These are phyloP conservation scores for Anguilla megastoma DNA, from an alignment of 2,797 vertebrate species.

Conservation along the genomic window DNA sequence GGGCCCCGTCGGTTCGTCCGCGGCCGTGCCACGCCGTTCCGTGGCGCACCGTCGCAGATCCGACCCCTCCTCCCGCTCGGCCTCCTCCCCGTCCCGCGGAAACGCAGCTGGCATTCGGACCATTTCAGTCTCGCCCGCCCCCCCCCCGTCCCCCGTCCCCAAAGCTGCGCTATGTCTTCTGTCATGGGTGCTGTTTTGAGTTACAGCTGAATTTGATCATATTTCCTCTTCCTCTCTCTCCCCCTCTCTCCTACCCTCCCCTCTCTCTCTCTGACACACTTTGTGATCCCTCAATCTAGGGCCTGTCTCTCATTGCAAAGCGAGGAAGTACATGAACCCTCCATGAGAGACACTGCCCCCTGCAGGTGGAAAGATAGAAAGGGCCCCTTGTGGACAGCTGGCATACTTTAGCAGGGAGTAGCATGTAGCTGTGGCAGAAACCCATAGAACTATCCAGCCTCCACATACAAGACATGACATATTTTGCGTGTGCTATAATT, in stretches of 20 bases:
- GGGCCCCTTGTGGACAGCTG: not conserved
- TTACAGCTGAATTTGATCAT: slow-evolving; percentile 10
- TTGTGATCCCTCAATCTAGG: not conserved
- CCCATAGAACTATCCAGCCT: not conserved
- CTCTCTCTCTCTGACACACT: not conserved
- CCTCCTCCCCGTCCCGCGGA: not conserved
- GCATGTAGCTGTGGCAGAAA: not conserved
- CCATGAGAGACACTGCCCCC: not conserved
- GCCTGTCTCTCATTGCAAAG: not conserved
- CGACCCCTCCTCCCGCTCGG: not conserved
- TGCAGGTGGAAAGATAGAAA: not conserved
- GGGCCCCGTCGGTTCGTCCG: not conserved
- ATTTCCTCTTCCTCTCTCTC: not conserved
- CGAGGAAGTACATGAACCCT: not conserved
- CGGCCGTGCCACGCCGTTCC: not conserved
- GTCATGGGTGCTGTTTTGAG: not conserved
- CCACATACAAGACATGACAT: not conserved
- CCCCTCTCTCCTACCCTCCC: slow-evolving; percentile 25
- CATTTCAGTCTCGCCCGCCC: not conserved
- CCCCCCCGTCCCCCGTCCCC: not conserved
- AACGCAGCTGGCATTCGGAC: not conserved
- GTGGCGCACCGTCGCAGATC: not conserved
- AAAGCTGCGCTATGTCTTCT: not conserved
- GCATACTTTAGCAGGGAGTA: not conserved
- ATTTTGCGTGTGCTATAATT: not conserved